phyloP scores from a whole-genome alignment of 2,113 vertebrate species.

The Notarius quadriscutis region DNA sequence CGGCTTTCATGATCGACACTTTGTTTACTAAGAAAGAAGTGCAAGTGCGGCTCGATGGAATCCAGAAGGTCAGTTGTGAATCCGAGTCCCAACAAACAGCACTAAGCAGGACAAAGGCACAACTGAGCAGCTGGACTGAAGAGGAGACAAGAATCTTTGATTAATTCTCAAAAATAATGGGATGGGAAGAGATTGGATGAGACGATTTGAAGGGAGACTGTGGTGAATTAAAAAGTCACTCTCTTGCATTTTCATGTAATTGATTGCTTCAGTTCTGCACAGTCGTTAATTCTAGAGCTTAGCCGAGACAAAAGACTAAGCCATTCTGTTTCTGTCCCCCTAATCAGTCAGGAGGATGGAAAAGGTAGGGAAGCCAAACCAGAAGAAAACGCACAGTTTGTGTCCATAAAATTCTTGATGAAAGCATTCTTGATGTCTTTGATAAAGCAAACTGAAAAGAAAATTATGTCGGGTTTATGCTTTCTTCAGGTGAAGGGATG shows the following conservation, averaged over 20 bases:
- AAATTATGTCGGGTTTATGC: not conserved
- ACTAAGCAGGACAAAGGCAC: not conserved
- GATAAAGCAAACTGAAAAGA: not conserved
- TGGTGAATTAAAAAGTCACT: not conserved
- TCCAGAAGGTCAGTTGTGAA: not conserved
- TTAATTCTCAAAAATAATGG: not conserved
- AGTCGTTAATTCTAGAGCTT: not conserved
- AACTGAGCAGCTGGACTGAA: not conserved
- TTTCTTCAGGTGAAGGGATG: not conserved
- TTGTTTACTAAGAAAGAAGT: not conserved
- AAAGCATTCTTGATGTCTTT: not conserved
- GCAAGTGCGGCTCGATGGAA: not conserved
- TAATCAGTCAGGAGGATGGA: not conserved
- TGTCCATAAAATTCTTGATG: not conserved
- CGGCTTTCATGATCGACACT: not conserved
- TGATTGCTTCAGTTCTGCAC: not conserved
- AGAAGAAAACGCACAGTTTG: not conserved
- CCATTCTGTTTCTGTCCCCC: not conserved
- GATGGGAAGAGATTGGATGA: not conserved
- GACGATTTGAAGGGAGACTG: not conserved
- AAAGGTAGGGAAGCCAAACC: not conserved
- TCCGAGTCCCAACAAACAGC: not conserved
- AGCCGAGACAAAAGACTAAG: too few relatives aligned
- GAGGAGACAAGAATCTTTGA: not conserved
- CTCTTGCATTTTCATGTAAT: not conserved